Percentiles rank a stretch among this genome's conserved stretches.
These are phyloP conservation scores for Andinoacara biseriatus DNA, from an alignment of 2,113 vertebrate species.

Conservation along the genomic window DNA sequence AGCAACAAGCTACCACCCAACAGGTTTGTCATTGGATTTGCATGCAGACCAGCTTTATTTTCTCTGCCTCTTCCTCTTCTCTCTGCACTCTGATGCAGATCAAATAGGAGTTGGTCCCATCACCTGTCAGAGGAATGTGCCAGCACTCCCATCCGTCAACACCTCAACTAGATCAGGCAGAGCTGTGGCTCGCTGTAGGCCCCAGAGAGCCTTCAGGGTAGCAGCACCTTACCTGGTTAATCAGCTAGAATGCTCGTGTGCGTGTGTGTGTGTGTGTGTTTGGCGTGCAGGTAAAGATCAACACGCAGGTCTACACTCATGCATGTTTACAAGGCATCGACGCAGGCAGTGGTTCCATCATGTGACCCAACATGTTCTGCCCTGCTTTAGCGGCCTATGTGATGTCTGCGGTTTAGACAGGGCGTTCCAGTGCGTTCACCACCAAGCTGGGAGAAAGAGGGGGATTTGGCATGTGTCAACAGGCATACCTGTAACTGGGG, in stretches of 20 bases:
- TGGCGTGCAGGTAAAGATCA: conserved; percentile 10
- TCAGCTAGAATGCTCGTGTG: background rate
- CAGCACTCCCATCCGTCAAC: conserved; percentile 75
- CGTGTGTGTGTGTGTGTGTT: background rate
- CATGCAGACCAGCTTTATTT: conserved; percentile 42
- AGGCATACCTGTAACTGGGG: conserved; percentile 82
- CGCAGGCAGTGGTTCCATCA: conserved; percentile 67
- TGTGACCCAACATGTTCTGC: conserved; percentile 80
- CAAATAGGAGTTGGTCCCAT: conserved; percentile 73
- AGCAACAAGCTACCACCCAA: background rate
- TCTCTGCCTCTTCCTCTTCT: conserved; percentile 75
- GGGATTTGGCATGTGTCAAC: conserved; percentile 85
- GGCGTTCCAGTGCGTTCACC: conserved; percentile 78
- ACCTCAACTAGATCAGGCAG: conserved; percentile 58
- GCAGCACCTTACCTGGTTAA: conserved; percentile 57
- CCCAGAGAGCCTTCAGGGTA: conserved; percentile 50
- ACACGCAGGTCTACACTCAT: conserved; percentile 36
- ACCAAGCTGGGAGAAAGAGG: conserved; percentile 75
- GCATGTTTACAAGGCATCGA: conserved; percentile 61
- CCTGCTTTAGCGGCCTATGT: conserved; percentile 77
- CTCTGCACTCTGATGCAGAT: conserved; percentile 77
- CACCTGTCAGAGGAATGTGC: conserved; percentile 82
- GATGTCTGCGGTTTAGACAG: conserved; percentile 85
- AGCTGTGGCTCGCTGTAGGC: conserved; percentile 49
- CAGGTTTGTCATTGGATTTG: conserved; percentile 25